Conservation (phyloP, 2,113 vertebrate genomes). For the Syngnathoides biaculeatus region DNA sequence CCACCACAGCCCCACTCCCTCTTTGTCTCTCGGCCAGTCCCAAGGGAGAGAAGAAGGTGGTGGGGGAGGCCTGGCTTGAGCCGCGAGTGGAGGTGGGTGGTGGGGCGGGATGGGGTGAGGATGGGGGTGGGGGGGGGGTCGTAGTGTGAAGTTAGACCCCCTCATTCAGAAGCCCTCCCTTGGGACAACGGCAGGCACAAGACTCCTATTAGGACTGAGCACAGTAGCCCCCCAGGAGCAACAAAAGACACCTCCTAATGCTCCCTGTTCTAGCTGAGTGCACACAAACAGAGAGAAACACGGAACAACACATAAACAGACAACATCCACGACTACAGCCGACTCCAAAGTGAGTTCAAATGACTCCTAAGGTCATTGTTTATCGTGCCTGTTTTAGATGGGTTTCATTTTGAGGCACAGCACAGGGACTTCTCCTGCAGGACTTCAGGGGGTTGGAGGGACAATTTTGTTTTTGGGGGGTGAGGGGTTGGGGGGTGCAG, state of each 20-base stretch:
- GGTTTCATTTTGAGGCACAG: conserved; percentile 30
- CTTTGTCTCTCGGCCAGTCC: conserved; percentile 76
- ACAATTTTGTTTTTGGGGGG: conserved; percentile 5
- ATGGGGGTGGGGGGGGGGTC: conserved; percentile 16
- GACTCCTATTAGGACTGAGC: conserved; percentile 76
- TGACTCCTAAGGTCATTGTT: conserved; percentile 49
- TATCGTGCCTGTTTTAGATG: conserved; percentile 30
- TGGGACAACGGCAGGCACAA: conserved; percentile 77
- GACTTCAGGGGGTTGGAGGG: conserved; percentile 29
- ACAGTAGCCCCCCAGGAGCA: conserved; percentile 73
- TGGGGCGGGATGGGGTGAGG: not conserved
- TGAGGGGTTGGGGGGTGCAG: conserved; percentile 47
- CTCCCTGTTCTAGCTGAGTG: conserved; percentile 65
- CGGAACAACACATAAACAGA: conserved; percentile 46
- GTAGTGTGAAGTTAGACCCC: conserved; percentile 71
- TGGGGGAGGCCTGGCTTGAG: conserved; percentile 64
- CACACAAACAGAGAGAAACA: conserved; percentile 52
- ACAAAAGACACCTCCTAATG: conserved; percentile 75
- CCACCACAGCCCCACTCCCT: conserved; percentile 70
- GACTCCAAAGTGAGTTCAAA: conserved; percentile 47
- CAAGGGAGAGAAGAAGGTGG: conserved; percentile 65
- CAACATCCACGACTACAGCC: conserved; percentile 23
- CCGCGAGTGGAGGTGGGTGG: conserved; percentile 48
- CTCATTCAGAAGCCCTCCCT: conserved; percentile 73
- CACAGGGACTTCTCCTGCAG: conserved; percentile 37